phyloP scores from a whole-genome alignment of 2,888 invertebrate genomes.

The Taenaris catops region DNA sequence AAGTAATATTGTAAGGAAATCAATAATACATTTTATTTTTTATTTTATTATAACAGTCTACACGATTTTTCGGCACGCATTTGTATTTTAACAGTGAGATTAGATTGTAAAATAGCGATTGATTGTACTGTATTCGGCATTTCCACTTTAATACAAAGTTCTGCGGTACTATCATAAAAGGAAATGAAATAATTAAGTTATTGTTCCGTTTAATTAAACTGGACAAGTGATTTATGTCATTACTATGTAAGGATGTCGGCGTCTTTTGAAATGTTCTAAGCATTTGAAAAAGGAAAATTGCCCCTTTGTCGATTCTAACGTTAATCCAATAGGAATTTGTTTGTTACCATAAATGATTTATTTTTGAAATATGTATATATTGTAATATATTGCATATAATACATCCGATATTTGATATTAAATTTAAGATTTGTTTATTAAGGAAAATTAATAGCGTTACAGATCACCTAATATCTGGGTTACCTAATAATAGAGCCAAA shows the following conservation, averaged over 20 bases:
- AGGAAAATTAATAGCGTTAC: too few relatives aligned
- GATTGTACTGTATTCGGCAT: conserved; percentile 11
- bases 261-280: conserved; percentile 30
- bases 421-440: too few relatives aligned
- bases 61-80: background rate
- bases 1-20: too few relatives aligned
- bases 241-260: conserved; percentile 39
- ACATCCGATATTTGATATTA: too few relatives aligned
- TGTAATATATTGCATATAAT: too few relatives aligned
- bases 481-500: too few relatives aligned
- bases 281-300: background rate
- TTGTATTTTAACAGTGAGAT: background rate
- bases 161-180: conserved; percentile 26
- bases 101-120: conserved; percentile 2
- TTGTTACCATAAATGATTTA: too few relatives aligned
- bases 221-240: conserved; percentile 38
- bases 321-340: background rate
- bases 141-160: conserved; percentile 11
- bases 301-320: background rate
- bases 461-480: too few relatives aligned
- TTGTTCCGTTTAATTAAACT: conserved; percentile 48
- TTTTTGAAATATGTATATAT: too few relatives aligned
- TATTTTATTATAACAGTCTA: too few relatives aligned
- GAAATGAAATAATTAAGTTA: conserved; percentile 56
- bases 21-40: too few relatives aligned